Base-by-base conservation (phyloP, 2,113 vertebrate species). In the Strix aluco region DNA sequence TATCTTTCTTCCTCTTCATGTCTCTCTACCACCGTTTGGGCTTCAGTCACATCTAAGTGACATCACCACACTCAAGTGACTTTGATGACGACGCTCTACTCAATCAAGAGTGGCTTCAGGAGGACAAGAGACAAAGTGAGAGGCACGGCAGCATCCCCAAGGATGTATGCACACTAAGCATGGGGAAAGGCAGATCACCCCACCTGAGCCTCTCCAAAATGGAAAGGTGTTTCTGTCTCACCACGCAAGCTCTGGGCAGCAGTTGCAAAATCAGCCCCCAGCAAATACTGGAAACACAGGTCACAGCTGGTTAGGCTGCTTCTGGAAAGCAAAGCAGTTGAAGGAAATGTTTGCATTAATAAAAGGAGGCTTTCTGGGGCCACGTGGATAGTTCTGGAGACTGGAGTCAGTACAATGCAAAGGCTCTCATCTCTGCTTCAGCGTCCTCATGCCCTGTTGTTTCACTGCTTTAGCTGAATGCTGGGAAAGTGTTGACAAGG, bases 401-500 rank as follows among this genome's bases (percentile, higher is more conserved):
- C 13, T 0, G 0, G 38, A 91, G 62, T 15, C 44, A 79, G 57
- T 55, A 85, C 77, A 92, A 71, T 7, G 30, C 40, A 38, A 19
- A 73, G 73, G 34, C 69, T 79, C 73, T 58, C 80, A 40, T 82
- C 65, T 89, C 90, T 66, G 81, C 21, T 90, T 90, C 93, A 73
- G 49, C 1, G 1, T 77, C 74, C 62, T 75, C 30, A 42, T 7
- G 58, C 34, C 51, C 92, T 58, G 42, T 65, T 89, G 84, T 77
- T 96, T 73, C 92, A 80, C 16, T 46, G 74, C 63, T 88, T 66
- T 61, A 95, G 85, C 58, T 82, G 62, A 93, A 93, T 42, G 49
- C 38, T 88, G 85, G 74, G 66, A 72, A 95, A 96, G 87, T 34
- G 81, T 58, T 94, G 94, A 97, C 96, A 94, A 71, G 62, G 87